Base-by-base conservation (phyloP, 2,888 invertebrate genomes). In the Caenorhabditis drosophilae region DNA sequence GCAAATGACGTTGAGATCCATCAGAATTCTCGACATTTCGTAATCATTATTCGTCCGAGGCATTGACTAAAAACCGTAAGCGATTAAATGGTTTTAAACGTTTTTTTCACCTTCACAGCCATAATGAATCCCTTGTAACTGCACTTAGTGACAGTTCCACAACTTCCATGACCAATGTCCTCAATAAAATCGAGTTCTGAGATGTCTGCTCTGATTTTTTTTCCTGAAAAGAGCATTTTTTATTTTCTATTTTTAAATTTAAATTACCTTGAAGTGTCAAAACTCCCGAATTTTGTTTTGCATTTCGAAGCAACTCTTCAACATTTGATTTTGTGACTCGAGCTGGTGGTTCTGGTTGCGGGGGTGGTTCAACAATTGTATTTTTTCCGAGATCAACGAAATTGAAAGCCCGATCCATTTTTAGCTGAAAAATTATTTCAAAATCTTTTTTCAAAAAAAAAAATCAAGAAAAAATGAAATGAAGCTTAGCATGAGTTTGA, bases 1-100 rank as follows among this genome's bases (percentile, higher is more conserved):
- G n/a, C 95, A 89, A 57, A 98, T 95, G 45, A 98, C 96, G 85
- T 97, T 95, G 71, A 98, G 88, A 86, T 98, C 98, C 95, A 96
- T 97, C 52, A 96, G 90, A 74, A 98, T 97, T 71, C 98, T 89
- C 85, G 97, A 97, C 74, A 93, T 96, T 85, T 97, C 97, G 84
- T 97, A 97, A 0, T 89, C 89, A 85, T 96, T 96, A 18, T 95
- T 93, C 1, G 96, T 95, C 45, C 96, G 89, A 67, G 96, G 89
- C 97, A 98, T 97, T 83, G 85, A 85, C 85, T 86, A 34, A 31
- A 31, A 31, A 9, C 12, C 12, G n/a, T n/a, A n/a, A n/a, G n/a
- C n/a, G n/a, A n/a, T n/a, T n/a, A n/a, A n/a, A n/a, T n/a, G n/a
- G n/a, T n/a, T n/a, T n/a, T n/a, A n/a, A n/a, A n/a, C n/a, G n/a